These are phyloP conservation scores for Chymomyza costata DNA, from an alignment of 1,140 invertebrate species.

Conservation along the genomic window DNA sequence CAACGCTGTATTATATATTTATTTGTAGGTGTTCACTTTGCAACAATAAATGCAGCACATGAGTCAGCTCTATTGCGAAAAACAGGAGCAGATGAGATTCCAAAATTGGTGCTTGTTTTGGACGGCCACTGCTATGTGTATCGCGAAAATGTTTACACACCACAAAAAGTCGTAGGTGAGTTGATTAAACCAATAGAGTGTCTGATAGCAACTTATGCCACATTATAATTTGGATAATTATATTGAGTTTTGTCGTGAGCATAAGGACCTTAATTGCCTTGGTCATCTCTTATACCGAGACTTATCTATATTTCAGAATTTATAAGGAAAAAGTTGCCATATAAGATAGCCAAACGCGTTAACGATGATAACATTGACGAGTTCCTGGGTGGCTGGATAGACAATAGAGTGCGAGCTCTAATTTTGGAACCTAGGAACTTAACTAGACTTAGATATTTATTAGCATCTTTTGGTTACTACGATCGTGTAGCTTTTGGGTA, in stretches of 20 bases:
- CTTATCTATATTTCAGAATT: conserved; percentile 81
- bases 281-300: too few species aligned
- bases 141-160: conserved; percentile 84
- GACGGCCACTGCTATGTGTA: conserved; percentile 88
- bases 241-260: too few species aligned
- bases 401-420: conserved; percentile 92
- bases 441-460: conserved; percentile 88
- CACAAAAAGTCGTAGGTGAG: conserved; percentile 84
- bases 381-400: conserved; percentile 91
- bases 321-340: conserved; percentile 88
- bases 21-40: conserved; percentile 66
- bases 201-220: not conserved
- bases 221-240: not conserved
- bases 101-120: conserved; percentile 87
- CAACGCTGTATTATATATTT: not conserved
- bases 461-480: conserved; percentile 90
- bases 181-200: conserved; percentile 39
- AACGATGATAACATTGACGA: conserved; percentile 84
- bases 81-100: conserved; percentile 86
- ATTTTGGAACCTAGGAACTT: conserved; percentile 88
- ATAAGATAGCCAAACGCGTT: conserved; percentile 84
- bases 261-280: too few species aligned
- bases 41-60: conserved; percentile 89
- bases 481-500: conserved; percentile 92
- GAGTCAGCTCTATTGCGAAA: conserved; percentile 85